A percentile compares a stretch with the other conserved stretches of the same genome.
Evolutionary conservation across 2,113 vertebrate species (phyloP).

Genomic region (Phalacrocorax aristotelis): DNA sequence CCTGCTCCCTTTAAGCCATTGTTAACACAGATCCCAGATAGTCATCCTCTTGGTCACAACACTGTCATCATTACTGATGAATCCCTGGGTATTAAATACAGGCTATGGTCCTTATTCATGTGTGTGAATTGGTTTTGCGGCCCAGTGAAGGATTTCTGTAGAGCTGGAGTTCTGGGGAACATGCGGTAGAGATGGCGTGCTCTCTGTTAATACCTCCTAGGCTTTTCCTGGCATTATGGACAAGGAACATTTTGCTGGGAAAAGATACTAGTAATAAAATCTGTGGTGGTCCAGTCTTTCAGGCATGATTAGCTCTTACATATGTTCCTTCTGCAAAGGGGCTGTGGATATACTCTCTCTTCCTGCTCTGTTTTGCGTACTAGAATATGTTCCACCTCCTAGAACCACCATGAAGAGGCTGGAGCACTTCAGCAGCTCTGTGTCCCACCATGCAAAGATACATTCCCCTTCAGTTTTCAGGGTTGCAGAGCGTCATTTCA

Average conservation of each 20-base stretch:
- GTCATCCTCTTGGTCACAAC: background rate
- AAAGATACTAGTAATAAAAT: background rate
- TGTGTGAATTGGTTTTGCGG: background rate
- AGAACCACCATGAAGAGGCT: background rate
- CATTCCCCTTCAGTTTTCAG: background rate
- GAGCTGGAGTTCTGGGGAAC: background rate
- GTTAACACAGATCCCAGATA: background rate
- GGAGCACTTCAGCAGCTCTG: background rate
- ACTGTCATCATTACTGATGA: background rate
- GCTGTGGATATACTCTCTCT: background rate
- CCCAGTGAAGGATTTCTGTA: background rate
- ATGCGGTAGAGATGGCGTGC: background rate
- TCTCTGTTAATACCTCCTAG: background rate
- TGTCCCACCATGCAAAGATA: accelerated
- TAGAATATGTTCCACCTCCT: background rate
- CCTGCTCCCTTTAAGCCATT: background rate
- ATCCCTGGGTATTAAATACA: background rate
- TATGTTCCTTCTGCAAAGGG: background rate
- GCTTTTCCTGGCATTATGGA: background rate
- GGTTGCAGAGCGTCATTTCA: background rate
- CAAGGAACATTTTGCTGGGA: background rate
- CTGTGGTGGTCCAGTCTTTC: background rate
- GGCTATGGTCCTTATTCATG: background rate
- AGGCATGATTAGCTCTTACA: background rate
- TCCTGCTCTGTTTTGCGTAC: background rate